Base-by-base conservation (phyloP, 2,113 vertebrate genomes). In the Brachypodius melanocephalos region DNA sequence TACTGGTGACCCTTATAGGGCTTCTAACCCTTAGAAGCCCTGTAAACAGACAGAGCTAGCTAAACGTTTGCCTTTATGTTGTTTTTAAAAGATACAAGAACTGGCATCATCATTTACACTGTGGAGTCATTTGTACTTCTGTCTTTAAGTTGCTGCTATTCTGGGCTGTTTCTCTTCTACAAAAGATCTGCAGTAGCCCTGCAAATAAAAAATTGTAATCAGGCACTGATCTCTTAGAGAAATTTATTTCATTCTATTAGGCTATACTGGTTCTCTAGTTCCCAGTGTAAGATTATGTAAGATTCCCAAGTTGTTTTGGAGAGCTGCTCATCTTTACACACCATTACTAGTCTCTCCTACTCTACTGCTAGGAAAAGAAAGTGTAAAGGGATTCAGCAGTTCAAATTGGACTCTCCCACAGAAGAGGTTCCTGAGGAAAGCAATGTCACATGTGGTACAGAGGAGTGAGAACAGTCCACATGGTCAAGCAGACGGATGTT, bases 371-470 rank as follows among this genome's bases (percentile, higher is more conserved):
- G 69, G 69, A 74, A 24, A 7, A 72, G 45, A 18, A 74, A 38
- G 25, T 10, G 6, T 54, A 22, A 71, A 78, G 42, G 49, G 24
- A 15, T 73, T 77, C 73, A 79, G 17, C 19, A 31, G 21, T 32
- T 61, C 21, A 22, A 14, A 43, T n/a, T 34, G 48, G 17, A n/a
- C n/a, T n/a, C 18, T 88, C 25, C 36, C 17, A 17, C 18, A 38
- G 46, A 24, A 63, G 40, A 65, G n/a, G 5, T 11, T 85, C 8
- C 8, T 22, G 45, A 40, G 59, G 36, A 57, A 29, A 5, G 21
- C 6, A 2, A 7, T 49, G 24, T 17, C 15, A 1, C 0, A 0
- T 66, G 31, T 88, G 24, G 9, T 54, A 17, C 31, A 25, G 18
- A 63, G n/a, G 5, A 45, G 20, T 32, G 38, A 66, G 59, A 51